Evolutionary conservation across 2,888 invertebrate genomes (phyloP).

Genomic region (Tinea semifulvella): DNA sequence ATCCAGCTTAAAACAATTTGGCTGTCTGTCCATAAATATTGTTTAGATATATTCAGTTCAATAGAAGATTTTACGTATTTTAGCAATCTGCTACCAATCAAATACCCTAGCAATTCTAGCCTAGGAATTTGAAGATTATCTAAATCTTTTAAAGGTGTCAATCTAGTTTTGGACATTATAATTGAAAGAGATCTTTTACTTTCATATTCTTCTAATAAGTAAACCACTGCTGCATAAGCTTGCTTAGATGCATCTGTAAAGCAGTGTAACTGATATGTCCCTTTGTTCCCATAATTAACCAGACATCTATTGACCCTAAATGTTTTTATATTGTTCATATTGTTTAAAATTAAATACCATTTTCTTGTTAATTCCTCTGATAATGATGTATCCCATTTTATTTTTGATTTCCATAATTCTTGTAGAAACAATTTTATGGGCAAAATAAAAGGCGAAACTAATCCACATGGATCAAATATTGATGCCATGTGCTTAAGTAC

Average conservation of each 20-base stretch:
- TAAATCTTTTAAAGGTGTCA: conserved; percentile 1
- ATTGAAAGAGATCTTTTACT: background rate
- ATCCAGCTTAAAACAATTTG: conserved; percentile 9
- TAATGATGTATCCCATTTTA: conserved; percentile 7
- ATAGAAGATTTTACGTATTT: background rate
- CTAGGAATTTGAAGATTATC: background rate
- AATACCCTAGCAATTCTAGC: conserved; percentile 1
- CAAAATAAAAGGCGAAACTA: background rate
- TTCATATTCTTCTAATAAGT: background rate
- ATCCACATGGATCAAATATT: conserved; percentile 12
- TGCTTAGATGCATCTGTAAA: conserved; percentile 16
- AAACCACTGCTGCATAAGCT: conserved; percentile 16
- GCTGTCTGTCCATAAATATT: conserved; percentile 8
- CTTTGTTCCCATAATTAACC: background rate
- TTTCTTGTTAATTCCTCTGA: background rate
- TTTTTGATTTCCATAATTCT: conserved; percentile 7
- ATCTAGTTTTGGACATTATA: background rate
- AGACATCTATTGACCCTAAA: background rate
- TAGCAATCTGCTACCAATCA: conserved; percentile 6
- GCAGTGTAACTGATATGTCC: conserved; percentile 13
- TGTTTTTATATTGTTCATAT: background rate
- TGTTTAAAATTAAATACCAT: conserved; percentile 1
- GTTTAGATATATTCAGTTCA: background rate
- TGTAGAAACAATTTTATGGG: conserved; percentile 10
- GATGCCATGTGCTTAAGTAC: conserved; percentile 8